Percentiles rank a stretch among this genome's conserved stretches.
Evolutionary conservation across 2,113 vertebrate genomes (phyloP).

Genomic region (Aplodontia rufa): DNA sequence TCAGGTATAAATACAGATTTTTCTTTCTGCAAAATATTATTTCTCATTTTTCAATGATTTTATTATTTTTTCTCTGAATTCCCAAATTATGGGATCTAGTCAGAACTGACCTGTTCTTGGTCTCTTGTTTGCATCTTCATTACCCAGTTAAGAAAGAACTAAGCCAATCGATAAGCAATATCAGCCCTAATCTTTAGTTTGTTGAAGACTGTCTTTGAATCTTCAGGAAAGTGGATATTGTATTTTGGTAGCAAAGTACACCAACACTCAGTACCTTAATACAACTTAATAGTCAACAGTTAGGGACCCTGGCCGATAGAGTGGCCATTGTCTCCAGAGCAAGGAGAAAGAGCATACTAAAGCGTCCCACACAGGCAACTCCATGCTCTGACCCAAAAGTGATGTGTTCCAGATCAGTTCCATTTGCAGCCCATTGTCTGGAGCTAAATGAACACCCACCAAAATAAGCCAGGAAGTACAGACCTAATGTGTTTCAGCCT

Average conservation of each 20-base stretch:
- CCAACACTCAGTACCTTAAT: background rate
- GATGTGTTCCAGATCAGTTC: background rate
- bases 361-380: background rate
- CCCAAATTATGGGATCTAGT: background rate
- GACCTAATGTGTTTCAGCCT: background rate
- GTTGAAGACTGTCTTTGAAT: background rate
- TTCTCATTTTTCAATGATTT: slow-evolving; percentile 27
- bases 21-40: background rate
- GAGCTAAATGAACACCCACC: background rate
- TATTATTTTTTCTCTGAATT: slow-evolving; percentile 2
- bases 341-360: background rate
- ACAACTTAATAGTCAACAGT: background rate
- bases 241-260: background rate
- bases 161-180: background rate
- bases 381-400: background rate
- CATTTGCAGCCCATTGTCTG: background rate
- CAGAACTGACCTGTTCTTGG: background rate
- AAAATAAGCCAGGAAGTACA: background rate
- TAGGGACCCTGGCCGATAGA: background rate
- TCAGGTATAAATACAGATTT: background rate
- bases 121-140: background rate
- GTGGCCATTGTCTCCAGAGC: background rate
- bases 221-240: background rate
- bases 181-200: background rate
- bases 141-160: background rate